Conservation (phyloP, 2,113 vertebrate species). For the Eolophus roseicapilla region DNA sequence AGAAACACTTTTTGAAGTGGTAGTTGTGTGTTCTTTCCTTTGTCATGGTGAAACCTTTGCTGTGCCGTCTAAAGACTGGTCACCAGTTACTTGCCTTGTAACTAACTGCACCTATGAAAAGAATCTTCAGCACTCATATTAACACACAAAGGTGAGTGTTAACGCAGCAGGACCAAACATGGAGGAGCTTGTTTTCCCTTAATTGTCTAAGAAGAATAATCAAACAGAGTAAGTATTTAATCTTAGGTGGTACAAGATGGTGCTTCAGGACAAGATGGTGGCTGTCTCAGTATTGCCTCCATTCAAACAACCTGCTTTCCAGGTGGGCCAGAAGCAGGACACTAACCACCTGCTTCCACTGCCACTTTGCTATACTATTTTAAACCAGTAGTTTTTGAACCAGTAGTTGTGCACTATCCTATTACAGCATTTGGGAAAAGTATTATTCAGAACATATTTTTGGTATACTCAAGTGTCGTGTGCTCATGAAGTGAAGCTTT, state of each 20-base stretch:
- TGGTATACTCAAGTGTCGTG: slow-evolving; percentile 19
- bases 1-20: background rate
- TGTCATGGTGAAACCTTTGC: background rate
- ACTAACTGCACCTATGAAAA: background rate
- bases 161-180: accelerated
- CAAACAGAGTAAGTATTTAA: background rate
- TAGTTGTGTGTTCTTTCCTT: background rate
- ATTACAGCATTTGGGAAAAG: background rate
- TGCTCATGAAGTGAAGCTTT: slow-evolving; percentile 48
- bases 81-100: background rate
- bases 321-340: background rate
- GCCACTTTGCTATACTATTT: background rate
- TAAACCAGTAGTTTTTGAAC: background rate
- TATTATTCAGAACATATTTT: slow-evolving; percentile 15
- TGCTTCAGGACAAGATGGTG: background rate
- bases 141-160: background rate
- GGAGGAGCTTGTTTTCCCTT: background rate
- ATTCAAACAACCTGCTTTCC: background rate
- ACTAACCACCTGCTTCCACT: background rate
- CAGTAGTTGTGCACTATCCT: background rate
- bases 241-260: background rate
- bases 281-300: background rate
- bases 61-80: background rate
- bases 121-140: background rate
- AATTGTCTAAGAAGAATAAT: background rate